Base-by-base conservation (phyloP, 1,140 invertebrate species). In the Agraylea sexmaculata region DNA sequence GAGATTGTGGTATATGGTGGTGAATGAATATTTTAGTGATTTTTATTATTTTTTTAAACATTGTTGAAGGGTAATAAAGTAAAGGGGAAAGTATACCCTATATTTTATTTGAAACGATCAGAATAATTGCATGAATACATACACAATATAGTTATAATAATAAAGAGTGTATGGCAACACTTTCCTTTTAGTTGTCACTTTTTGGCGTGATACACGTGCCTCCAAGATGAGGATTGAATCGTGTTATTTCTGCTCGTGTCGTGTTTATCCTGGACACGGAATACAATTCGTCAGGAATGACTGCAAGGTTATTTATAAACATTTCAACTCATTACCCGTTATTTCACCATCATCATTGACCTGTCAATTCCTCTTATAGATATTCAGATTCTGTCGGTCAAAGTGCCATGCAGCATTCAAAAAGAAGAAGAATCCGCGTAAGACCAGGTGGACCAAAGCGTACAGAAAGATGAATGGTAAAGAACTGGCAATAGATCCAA, bases 371-470 rank as follows among this genome's bases (percentile, higher is more conserved):
- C n/a, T 33, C 37, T 46, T 49, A n/a, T 55, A 98, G 94, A 81
- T 97, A 51, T 99, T 99, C 65, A 91, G 80, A 72, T 99, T 99
- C 64, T 99, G 96, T 61, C 79, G 94, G 22, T 89, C 91, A 42
- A 98, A 98, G 78, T 99, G 96, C 63, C 90, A 96, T 55, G 86
- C 84, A 62, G 85, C 89, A 11, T 99, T 99, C 58, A 97, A 98
- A 66, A 95, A 92, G 75, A 98, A 97, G 77, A 90, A 93, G 71
- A 99, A 99, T 61, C 96, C 96, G 43, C 80, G 95, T 54, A 98
- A 95, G 69, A 82, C 89, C 0, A 82, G 80, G 70, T 99, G 95
- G 95, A 99, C 96, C 1, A 99, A 99, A 73, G 91, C 92, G 0
- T 96, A 90, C 64, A 76, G 96, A 46, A 98, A 98, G 66, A 83